Evolutionary conservation across 2,797 vertebrate genomes (phyloP).

Genomic region (Falco concolor): DNA sequence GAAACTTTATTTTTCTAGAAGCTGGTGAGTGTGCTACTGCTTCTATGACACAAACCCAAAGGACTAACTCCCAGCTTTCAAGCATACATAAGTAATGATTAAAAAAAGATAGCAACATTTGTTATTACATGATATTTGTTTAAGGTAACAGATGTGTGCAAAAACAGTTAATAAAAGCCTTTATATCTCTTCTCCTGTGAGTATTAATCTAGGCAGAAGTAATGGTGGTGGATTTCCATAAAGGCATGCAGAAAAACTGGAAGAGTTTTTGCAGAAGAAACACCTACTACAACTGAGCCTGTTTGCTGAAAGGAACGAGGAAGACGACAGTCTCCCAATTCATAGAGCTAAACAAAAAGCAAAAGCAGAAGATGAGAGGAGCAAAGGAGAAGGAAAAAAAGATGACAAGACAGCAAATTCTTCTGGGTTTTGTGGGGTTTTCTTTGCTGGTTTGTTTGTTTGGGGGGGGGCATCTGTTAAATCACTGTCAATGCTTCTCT

Average conservation of each 20-base stretch:
- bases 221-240: not conserved
- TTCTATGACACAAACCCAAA: not conserved
- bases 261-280: not conserved
- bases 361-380: not conserved
- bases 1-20: not conserved
- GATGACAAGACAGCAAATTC: not conserved
- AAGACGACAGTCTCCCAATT: not conserved
- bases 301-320: not conserved
- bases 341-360: not conserved
- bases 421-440: not conserved
- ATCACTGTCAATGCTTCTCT: not conserved
- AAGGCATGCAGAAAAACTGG: not conserved
- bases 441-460: no score
- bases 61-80: not conserved
- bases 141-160: not conserved
- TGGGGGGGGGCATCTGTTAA: not conserved
- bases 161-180: not conserved
- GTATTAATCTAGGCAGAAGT: not conserved
- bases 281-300: not conserved
- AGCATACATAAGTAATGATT: not conserved
- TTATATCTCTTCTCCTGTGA: not conserved
- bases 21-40: not conserved
- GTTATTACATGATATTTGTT: not conserved
- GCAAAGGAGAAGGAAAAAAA: not conserved
- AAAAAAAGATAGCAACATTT: not conserved